phyloP scores from a whole-genome alignment of 2,113 vertebrate genomes.

The Perognathus longimembris region DNA sequence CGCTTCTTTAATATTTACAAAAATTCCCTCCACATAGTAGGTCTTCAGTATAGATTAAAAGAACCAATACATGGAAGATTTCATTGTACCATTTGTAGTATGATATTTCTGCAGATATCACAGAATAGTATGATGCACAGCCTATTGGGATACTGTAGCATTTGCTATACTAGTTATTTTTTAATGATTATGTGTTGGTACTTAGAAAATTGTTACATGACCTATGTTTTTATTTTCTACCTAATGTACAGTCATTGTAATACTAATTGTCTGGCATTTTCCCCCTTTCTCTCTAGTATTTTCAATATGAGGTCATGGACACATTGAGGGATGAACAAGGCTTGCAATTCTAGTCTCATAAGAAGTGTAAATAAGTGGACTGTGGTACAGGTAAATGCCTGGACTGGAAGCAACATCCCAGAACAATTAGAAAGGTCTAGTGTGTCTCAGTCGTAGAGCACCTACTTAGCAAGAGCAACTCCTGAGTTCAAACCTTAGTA shows the following conservation, averaged over 20 bases:
- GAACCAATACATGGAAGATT: background rate
- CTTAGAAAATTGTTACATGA: background rate
- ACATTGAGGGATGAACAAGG: background rate
- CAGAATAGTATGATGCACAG: background rate
- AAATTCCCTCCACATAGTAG: background rate
- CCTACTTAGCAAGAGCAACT: background rate
- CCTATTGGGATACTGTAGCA: background rate
- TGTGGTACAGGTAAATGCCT: no score
- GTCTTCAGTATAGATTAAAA: background rate
- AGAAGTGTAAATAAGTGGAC: no score
- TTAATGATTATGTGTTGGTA: background rate
- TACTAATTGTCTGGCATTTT: background rate
- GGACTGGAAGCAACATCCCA: background rate
- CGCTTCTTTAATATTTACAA: background rate
- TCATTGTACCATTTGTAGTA: background rate
- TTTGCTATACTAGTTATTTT: background rate
- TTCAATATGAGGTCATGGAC: background rate
- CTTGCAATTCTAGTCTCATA: no score
- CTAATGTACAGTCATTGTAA: background rate
- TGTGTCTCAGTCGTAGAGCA: background rate
- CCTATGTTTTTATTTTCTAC: background rate
- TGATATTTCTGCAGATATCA: background rate
- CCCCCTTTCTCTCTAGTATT: background rate
- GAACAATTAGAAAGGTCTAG: background rate
- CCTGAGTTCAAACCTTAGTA: background rate